Evolutionary conservation across 2,888 invertebrate genomes (phyloP), one percentile per base, ranked within the genome.

Genomic region (Hylaea fasciaria): DNA sequence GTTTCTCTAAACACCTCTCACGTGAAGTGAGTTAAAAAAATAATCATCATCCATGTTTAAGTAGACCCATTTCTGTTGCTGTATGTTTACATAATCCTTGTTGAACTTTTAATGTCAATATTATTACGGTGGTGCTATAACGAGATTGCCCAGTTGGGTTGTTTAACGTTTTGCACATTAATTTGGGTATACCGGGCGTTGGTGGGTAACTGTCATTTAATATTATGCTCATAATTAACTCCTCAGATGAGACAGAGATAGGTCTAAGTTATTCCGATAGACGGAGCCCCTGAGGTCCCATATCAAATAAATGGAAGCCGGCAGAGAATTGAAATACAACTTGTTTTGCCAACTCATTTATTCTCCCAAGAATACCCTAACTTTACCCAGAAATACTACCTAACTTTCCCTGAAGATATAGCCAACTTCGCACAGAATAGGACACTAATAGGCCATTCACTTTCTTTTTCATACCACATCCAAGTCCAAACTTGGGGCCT

Each of bases 81-180:
- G 72, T 81, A 65, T 80, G 70, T 82, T 73, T 74, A 22, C 64
- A 58, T 40, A 57, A 58, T 14, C 65, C 55, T 32, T 29, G 61
- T 73, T 85, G 72, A 85, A 85, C 85, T 84, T 85, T 85, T 87
- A 81, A 88, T 86, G 82, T 76, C 85, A 85, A 87, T 86, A 85
- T 86, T 79, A 86, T 87, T 80, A 83, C 76, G 73, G 78, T 74
- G 81, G 76, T 76, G 80, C 76, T 72, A 76, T 83, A 86, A 86
- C 82, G 81, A 84, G 83, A 79, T 57, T 51, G 77, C 82, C 81
- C 82, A 35, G 74, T 76, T 71, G 82, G 80, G 77, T 81, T 81
- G 82, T 77, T 73, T 73, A 68, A 64, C 64, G 68, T 76, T 78
- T 73, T 60, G 69, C 58, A 68, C 64, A 63, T 70, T 71, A 73